Conservation (phyloP, 53 echinoderm and acorn worm genomes). For the Crossaster papposus region DNA sequence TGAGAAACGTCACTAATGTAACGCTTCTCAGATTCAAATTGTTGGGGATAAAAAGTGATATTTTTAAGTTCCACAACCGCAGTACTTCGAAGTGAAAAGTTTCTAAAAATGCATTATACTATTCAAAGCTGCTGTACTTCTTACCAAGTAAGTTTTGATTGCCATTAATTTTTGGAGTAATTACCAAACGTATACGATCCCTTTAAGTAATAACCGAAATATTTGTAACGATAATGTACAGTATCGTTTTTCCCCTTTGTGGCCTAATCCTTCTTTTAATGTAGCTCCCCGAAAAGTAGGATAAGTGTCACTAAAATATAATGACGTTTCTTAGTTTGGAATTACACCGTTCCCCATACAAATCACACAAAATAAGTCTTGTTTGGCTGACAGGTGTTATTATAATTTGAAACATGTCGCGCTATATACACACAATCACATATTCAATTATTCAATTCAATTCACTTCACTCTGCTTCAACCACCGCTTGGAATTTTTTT, state of each 20-base stretch:
- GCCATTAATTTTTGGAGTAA: too few relatives aligned
- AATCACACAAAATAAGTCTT: background rate
- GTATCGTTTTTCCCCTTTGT: background rate
- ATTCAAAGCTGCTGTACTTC: too few relatives aligned
- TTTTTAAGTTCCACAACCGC: too few relatives aligned
- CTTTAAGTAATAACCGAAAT: too few relatives aligned
- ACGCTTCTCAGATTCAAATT: too few relatives aligned
- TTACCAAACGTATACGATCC: too few relatives aligned
- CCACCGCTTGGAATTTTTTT: background rate
- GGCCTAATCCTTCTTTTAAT: background rate
- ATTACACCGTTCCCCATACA: background rate
- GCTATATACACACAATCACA: background rate
- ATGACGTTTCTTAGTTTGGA: background rate
- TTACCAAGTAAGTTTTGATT: too few relatives aligned
- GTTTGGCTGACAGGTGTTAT: background rate
- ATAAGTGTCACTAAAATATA: background rate
- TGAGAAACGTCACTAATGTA: too few relatives aligned
- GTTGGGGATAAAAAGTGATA: too few relatives aligned
- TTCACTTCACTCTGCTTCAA: background rate
- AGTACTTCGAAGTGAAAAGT: too few relatives aligned
- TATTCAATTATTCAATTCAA: background rate
- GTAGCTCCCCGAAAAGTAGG: background rate
- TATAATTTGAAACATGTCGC: background rate
- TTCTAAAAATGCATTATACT: too few relatives aligned
- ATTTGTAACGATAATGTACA: background rate